A percentile compares a stretch with the other conserved stretches of the same genome.
These are phyloP conservation scores for Melieria picta DNA, from an alignment of 2,888 invertebrate genomes.

Conservation along the genomic window DNA sequence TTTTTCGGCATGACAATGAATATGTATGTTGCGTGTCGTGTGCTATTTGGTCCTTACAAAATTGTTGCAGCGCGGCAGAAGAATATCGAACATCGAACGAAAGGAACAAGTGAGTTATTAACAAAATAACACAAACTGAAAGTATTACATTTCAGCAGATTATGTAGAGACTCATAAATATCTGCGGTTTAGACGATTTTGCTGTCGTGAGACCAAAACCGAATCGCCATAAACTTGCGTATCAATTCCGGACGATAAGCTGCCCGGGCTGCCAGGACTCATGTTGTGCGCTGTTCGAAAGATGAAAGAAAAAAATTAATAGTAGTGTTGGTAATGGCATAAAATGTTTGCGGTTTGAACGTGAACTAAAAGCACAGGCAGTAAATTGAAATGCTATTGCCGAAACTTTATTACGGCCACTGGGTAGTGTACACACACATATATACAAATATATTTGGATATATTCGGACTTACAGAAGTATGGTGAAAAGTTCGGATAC, in stretches of 20 bases:
- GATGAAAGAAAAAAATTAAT: conserved; percentile 16
- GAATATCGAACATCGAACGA: too few relatives aligned
- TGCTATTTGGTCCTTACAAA: too few relatives aligned
- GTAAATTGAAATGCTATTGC: too few relatives aligned
- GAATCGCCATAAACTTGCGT: conserved; percentile 60
- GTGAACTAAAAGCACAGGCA: too few relatives aligned
- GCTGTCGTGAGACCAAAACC: conserved; percentile 55
- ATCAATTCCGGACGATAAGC: conserved; percentile 54
- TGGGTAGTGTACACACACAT: too few relatives aligned
- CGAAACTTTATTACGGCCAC: too few relatives aligned
- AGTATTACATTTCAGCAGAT: too few relatives aligned
- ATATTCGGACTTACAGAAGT: conserved; percentile 41
- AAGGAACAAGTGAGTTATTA: too few relatives aligned
- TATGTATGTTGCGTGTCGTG: too few relatives aligned
- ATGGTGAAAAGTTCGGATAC: conserved; percentile 47
- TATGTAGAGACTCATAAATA: conserved; percentile 48
- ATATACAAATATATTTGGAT: neutral
- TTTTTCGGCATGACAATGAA: too few relatives aligned
- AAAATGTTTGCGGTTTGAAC: neutral
- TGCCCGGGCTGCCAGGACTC: conserved; percentile 47
- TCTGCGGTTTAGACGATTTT: conserved; percentile 53
- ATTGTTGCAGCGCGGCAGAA: too few relatives aligned
- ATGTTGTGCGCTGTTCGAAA: conserved; percentile 40
- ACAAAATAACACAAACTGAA: too few relatives aligned
- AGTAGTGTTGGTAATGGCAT: neutral